Base-by-base conservation (phyloP, 1,140 invertebrate species). In the Akabosia matsudoensis region DNA sequence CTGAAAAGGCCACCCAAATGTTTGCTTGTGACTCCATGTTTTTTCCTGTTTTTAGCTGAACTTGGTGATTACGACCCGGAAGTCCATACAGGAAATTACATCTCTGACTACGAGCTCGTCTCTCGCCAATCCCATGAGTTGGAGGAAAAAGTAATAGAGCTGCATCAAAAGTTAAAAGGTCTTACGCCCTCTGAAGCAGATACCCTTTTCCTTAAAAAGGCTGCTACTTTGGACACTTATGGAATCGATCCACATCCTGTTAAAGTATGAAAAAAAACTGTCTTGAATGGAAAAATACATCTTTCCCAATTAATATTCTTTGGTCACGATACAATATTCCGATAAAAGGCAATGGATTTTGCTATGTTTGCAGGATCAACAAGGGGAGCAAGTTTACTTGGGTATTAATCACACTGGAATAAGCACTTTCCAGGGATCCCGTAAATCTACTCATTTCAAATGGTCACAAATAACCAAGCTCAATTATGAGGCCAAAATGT, bases 401-500 rank as follows among this genome's bases (percentile, higher is more conserved):
- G 97, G 97, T 24, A 94, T 97, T 74, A 98, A 97, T 86, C 92
- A 96, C 86, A 91, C 91, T 77, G 96, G 97, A 30, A 96, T 98
- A 70, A 89, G 97, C 76, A 97, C 95, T 24, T 97, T 97, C 85
- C 93, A 97, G 87, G 94, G 93, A 13, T 95, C 92, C 79, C 89
- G 93, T 82, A 93, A 96, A 85, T 94, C 93, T 1, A 92, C 97
- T 84, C 93, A 97, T 84, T 98, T 97, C 86, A 92, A 93, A 82
- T 99, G 97, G 97, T 90, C 89, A 72, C 95, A 97, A 85, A 93
- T 97, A 31, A 93, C 96, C 82, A 97, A 97, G 85, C 93, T 97
- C 75, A 97, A 97, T 83, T 97, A 95, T 84, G 96, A 98, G 84
- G 95, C 95, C n/a, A 95, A 96, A 87, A 97, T 97, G 94, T 97